Evolutionary conservation across 2,888 invertebrate species (phyloP).

Genomic region (Hartigia nigra): DNA sequence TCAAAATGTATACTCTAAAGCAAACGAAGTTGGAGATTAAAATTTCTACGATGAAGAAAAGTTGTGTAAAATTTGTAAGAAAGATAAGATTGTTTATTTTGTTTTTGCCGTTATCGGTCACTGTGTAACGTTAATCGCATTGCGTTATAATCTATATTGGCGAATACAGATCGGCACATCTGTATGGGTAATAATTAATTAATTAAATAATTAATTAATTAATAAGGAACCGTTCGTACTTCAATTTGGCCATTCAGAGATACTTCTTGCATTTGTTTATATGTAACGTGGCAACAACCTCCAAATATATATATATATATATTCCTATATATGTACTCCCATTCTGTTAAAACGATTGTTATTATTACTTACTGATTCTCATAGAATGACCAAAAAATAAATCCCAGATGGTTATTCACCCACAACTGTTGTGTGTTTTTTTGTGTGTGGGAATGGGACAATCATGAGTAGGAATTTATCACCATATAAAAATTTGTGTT

Average conservation of each 20-base stretch:
- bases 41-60: background rate
- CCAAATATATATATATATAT: background rate
- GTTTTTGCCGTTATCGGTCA: background rate
- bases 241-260: background rate
- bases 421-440: background rate
- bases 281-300: background rate
- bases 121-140: background rate
- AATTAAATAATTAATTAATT: background rate
- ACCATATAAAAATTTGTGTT: background rate
- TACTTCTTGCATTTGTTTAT: background rate
- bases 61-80: slow-evolving; percentile 1
- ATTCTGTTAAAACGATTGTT: background rate
- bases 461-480: background rate
- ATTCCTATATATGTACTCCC: background rate
- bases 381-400: too few species aligned
- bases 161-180: background rate
- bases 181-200: background rate
- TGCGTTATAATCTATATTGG: background rate
- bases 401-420: background rate
- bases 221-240: background rate
- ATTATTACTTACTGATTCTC: too few species aligned
- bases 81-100: background rate
- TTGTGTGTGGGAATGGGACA: background rate
- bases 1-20: slow-evolving; percentile 3
- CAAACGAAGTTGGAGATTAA: background rate